These are phyloP conservation scores for Lucilia cuprina DNA, from an alignment of 1,140 invertebrate species.

Conservation along the genomic window DNA sequence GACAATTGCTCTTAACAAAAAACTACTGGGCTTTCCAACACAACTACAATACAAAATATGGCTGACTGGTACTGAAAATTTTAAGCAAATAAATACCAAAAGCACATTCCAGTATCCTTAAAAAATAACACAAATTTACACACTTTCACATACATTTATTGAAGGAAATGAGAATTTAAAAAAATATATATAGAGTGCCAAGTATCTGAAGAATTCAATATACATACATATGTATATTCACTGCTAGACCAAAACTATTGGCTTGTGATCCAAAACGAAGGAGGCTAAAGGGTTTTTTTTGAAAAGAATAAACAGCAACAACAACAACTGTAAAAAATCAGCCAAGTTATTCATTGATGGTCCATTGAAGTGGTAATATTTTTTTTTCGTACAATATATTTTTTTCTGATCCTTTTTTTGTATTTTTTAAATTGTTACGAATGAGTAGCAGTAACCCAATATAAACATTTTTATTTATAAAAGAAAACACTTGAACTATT, in stretches of 20 bases:
- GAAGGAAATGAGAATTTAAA: too few relatives aligned
- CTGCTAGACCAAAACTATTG: neutral
- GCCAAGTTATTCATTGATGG: neutral
- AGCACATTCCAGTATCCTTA: neutral
- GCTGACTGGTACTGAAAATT: neutral
- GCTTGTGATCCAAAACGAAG: neutral
- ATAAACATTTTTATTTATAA: neutral
- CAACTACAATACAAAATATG: neutral
- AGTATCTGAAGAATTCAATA: neutral
- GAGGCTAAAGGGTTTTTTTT: neutral
- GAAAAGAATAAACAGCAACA: neutral
- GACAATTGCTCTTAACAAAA: too few relatives aligned
- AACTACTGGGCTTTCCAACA: too few relatives aligned
- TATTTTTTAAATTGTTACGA: neutral
- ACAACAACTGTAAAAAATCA: too few relatives aligned
- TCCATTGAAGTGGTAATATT: neutral
- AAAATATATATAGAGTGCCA: too few relatives aligned
- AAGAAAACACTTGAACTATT: constrained; percentile 6
- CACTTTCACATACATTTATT: too few relatives aligned
- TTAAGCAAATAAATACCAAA: constrained; percentile 6
- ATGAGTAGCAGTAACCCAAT: neutral
- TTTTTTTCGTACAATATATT: neutral
- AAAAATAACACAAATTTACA: neutral
- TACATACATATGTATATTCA: neutral
- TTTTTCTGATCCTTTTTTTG: neutral